Base-by-base conservation (phyloP, 1,140 invertebrate species). In the Lamellibrachia luymesi region DNA sequence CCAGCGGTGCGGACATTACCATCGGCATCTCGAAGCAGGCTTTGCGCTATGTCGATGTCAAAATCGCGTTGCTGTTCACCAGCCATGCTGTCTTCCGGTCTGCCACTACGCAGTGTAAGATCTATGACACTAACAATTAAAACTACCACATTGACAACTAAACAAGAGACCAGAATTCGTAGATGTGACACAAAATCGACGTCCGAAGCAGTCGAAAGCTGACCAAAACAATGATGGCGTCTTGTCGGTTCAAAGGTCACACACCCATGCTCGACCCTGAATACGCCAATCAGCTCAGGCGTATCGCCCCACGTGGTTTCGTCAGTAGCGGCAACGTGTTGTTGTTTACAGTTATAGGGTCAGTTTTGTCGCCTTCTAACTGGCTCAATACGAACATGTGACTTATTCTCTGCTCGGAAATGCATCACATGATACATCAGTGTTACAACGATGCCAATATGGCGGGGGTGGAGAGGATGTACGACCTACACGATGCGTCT, bases 91-190 rank as follows among this genome's bases (percentile, higher is more conserved):
- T 91, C n/a, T 7, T 91, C 27, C 7, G 27, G 90, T 91, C 17
- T 49, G n/a, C 22, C 90, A 91, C 90, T 91, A 38, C 2, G n/a
- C 90, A 91, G 25, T 4, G 13, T 91, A 51, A 91, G 22, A 91
- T n/a, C 2, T 91, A 91, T 91, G 90, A 91, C 10, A 5, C 4
- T 91, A 91, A 91, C 5, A 91, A 91, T n/a, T 91, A 91, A 91
- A 91, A 5, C 4, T 91, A 91, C 90, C 2, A n/a, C 38, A n/a
- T 91, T 91, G 90, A 51, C 90, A 51, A 91, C 90, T 91, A 2
- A 90, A 50, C 22, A 91, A 91, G 2, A 91, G 38, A 91, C 2
- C 27, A 91, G 38, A 91, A 51, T 91, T 91, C 38, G 90, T 22
- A 91, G 90, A 91, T n/a, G 5, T 4, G 90, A 91, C n/a, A 91